Conservation (phyloP, 2,797 vertebrate species). For the Mus spretus region DNA sequence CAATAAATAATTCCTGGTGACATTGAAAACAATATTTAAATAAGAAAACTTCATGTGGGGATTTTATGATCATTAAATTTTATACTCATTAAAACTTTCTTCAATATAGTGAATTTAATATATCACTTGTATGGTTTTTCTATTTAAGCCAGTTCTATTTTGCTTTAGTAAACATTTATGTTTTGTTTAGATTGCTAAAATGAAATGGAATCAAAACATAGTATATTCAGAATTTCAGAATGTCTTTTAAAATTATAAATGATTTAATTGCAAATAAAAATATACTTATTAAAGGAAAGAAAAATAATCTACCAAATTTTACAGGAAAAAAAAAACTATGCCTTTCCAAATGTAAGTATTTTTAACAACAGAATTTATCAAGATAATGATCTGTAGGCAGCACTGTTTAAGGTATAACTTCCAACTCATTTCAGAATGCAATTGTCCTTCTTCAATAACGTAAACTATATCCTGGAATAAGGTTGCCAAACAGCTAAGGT, state of each 20-base stretch:
- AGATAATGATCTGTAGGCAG: slow-evolving; percentile 36
- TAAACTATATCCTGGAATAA: slow-evolving; percentile 53
- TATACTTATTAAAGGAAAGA: background rate
- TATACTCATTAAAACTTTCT: background rate
- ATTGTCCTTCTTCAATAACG: slow-evolving; percentile 69
- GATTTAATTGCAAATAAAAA: slow-evolving; percentile 31
- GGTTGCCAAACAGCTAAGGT: slow-evolving; percentile 24
- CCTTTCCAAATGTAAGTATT: slow-evolving; percentile 63
- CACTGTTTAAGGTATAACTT: background rate
- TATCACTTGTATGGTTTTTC: background rate
- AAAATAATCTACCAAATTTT: slow-evolving; percentile 27
- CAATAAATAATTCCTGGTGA: background rate
- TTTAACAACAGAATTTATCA: slow-evolving; percentile 57
- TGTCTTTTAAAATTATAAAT: background rate
- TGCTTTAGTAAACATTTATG: background rate
- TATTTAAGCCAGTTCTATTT: background rate
- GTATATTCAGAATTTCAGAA: slow-evolving; percentile 37
- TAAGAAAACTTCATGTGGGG: background rate
- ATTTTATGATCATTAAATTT: background rate
- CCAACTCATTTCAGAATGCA: slow-evolving; percentile 66
- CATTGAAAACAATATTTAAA: background rate
- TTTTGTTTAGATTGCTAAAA: slow-evolving; percentile 29
- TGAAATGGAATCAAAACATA: background rate
- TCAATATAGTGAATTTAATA: background rate
- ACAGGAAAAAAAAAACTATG: slow-evolving; percentile 32